Evolutionary conservation across 2,113 vertebrate species (phyloP), one percentile per base, ranked within the genome.

Genomic region (Brienomyrus longianalis): DNA sequence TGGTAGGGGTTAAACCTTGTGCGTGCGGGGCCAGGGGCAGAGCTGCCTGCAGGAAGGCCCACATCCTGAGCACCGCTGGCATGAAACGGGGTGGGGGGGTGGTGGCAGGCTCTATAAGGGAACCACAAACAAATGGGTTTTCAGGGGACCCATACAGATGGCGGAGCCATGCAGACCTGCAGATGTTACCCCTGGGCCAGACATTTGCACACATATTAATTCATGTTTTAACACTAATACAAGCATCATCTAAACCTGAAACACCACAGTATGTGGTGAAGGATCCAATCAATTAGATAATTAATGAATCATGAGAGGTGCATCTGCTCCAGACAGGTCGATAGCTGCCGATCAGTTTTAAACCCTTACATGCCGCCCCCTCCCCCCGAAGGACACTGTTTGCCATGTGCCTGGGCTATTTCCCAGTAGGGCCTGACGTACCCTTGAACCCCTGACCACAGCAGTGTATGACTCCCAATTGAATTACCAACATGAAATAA

Each of bases 401-500:
- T 21, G 39, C 80, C 47, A 3, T n/a, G n/a, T 0, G 47, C n/a
- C 45, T 9, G 52, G 35, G 21, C 62, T 17, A 62, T 80, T 52
- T 77, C 35, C 85, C 86, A 80, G 27, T n/a, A 59, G 50, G 86
- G 39, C n/a, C 52, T 56, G 39, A 87, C 31, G 52, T 9, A 45
- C 23, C 87, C 31, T n/a, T 39, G 23, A 23, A 27, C 27, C 74
- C 51, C 74, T 83, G 70, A 83, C 86, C 50, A 21, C 85, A 50
- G 43, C 45, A 27, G 80, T 7, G n/a, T 27, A 39, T 74, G 56
- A 89, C 59, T 43, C n/a, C 77, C 84, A 88, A 90, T 87, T 48
- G 80, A 90, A 91, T 90, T 83, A 80, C 45, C 59, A 85, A 96
- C 95, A 95, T 95, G 93, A 94, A 95, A 95, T 96, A 94, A 96